Base-by-base conservation (phyloP, 2,888 invertebrate genomes). In the Nomada hirtipes region DNA sequence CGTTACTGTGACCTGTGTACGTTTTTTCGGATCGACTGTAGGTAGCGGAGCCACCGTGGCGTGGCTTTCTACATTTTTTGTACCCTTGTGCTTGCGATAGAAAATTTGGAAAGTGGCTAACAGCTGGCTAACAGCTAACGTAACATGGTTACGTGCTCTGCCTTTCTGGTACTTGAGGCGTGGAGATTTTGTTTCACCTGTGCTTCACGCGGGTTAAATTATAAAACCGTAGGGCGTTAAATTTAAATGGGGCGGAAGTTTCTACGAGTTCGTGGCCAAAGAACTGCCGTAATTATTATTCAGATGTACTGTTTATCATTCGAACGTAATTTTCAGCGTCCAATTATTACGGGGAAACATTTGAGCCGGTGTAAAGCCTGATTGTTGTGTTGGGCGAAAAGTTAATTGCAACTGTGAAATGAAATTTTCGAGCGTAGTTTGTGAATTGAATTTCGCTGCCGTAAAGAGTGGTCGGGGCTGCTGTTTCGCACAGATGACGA, bases 341-440 rank as follows among this genome's bases (percentile, higher is more conserved):
- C 50, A n/a, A 52, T 52, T 65, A 52, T 65, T 29, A 65, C 26
- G n/a, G 26, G 18, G 50, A 20, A 61, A 61, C n/a, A 13, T 20
- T 7, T 9, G 36, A 29, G n/a, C 3, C 60, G 36, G 18, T 36
- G 36, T 1, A 60, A 36, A 36, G 60, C n/a, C 10, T 9, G 36
- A 18, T 36, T 18, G 4, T 18, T n/a, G n/a, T 2, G 57, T 47
- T n/a, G 1, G 50, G 10, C 20, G 29, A 13, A 65, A 57, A 55
- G 55, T 59, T 72, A 63, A 72, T 72, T 44, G 53, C 55, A 44
- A 55, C 13, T 1, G 9, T 23, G 61, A 53, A 42, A 63, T 53
- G 15, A 26, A 72, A 72, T 72, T 63, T 42, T 63, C 42, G 2
- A 18, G 15, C 52, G 52, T 63, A 23, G 47, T 42, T 52, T 4